Evolutionary conservation across 2,113 vertebrate species (phyloP).

Genomic region (Nanorana parkeri): DNA sequence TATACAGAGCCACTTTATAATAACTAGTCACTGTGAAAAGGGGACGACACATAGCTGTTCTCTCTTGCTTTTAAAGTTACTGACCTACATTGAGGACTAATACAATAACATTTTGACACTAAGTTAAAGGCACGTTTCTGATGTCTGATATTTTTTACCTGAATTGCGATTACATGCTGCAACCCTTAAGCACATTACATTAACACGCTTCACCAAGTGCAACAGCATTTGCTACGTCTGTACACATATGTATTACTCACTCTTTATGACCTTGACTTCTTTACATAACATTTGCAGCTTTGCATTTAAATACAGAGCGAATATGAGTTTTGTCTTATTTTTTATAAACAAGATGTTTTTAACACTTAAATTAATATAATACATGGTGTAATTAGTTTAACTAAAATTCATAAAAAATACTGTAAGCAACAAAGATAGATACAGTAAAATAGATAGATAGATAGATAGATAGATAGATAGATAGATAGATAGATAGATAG

Average conservation of each 20-base stretch:
- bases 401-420: too few species aligned
- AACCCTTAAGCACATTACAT: constrained; percentile 18
- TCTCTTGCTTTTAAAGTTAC: constrained; percentile 13
- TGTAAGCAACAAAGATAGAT: too few species aligned
- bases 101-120: constrained; percentile 12
- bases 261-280: constrained; percentile 19
- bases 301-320: too few species aligned
- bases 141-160: constrained; percentile 39
- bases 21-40: too few species aligned
- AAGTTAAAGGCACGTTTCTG: constrained; percentile 31
- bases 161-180: constrained; percentile 26
- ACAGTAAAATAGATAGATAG: too few species aligned
- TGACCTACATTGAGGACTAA: constrained; percentile 6
- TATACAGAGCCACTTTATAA: too few species aligned
- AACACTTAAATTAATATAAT: too few species aligned
- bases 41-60: not conserved
- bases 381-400: too few species aligned
- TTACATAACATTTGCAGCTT: not conserved
- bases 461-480: too few species aligned
- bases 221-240: constrained; percentile 17
- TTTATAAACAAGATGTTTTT: too few species aligned
- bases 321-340: not conserved
- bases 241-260: constrained; percentile 27
- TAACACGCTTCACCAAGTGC: constrained; percentile 20
- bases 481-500: too few species aligned